Conservation (phyloP, 2,888 invertebrate species). For the Drosophila imparisetae region DNA sequence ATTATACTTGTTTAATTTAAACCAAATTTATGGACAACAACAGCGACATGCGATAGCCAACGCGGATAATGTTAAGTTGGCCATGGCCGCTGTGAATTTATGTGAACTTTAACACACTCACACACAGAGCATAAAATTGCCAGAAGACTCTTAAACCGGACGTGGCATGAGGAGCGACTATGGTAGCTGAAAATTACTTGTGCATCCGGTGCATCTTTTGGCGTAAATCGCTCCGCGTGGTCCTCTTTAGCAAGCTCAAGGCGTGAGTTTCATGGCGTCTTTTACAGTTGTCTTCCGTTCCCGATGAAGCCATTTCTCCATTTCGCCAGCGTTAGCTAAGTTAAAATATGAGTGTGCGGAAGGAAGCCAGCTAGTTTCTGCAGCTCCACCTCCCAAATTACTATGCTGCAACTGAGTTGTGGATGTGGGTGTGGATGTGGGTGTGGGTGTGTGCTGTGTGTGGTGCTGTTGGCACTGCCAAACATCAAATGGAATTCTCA, state of each 20-base stretch:
- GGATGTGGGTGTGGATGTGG: conserved; percentile 1
- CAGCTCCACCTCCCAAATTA: neutral
- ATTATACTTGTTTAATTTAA: conserved; percentile 74
- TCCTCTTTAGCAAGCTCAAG: conserved; percentile 65
- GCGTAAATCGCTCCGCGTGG: conserved; percentile 67
- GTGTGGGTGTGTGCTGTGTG: conserved; percentile 11
- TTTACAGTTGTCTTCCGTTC: conserved; percentile 76
- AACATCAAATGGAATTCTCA: conserved; percentile 68
- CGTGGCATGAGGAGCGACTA: conserved; percentile 41
- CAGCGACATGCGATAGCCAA: conserved; percentile 20
- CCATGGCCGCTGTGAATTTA: conserved; percentile 53
- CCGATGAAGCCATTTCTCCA: conserved; percentile 49
- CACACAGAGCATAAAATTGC: conserved; percentile 62
- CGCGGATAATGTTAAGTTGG: conserved; percentile 58
- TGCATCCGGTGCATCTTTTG: conserved; percentile 74
- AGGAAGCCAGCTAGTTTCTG: conserved; percentile 53
- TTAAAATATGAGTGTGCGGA: conserved; percentile 72
- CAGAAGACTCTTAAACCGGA: conserved; percentile 28
- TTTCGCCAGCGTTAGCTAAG: conserved; percentile 56
- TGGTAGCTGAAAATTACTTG: conserved; percentile 75
- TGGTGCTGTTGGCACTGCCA: conserved; percentile 30
- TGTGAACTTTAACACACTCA: conserved; percentile 32
- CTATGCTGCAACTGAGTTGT: conserved; percentile 20
- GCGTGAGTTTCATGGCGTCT: conserved; percentile 72
- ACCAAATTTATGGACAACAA: conserved; percentile 66